Evolutionary conservation across 2,797 vertebrate species (phyloP).

Genomic region (Emydoidea blandingii): DNA sequence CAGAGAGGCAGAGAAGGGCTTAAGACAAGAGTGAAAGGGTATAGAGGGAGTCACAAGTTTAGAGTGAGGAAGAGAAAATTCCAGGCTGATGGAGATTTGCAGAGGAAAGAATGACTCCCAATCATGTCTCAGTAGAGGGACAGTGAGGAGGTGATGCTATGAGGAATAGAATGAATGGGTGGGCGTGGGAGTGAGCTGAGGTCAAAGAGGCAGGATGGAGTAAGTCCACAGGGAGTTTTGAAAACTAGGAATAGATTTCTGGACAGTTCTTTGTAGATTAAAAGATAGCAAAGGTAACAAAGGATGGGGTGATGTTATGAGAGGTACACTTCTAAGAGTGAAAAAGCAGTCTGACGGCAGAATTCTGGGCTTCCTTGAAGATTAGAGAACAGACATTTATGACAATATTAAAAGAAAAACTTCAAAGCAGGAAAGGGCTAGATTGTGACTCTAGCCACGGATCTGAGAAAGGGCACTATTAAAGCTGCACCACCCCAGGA

Average conservation of each 20-base stretch:
- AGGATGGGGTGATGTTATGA: not conserved
- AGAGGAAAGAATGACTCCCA: not conserved
- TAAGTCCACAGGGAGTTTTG: not conserved
- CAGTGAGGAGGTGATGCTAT: not conserved
- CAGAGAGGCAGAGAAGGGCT: not conserved
- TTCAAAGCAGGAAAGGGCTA: not conserved
- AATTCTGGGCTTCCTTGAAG: not conserved
- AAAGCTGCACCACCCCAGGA: rapidly evolving
- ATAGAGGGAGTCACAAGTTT: not conserved
- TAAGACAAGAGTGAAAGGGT: not conserved
- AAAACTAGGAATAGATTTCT: not conserved
- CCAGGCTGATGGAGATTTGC: not conserved
- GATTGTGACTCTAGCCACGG: not conserved
- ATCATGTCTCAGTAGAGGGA: rapidly evolving
- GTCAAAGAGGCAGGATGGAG: not conserved
- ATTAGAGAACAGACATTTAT: not conserved
- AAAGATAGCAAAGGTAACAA: not conserved
- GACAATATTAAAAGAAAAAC: not conserved
- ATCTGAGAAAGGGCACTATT: not conserved
- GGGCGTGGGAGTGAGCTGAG: not conserved
- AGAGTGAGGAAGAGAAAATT: not conserved
- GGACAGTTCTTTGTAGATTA: not conserved
- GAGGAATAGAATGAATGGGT: not conserved
- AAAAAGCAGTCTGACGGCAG: not conserved
- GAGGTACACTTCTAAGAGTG: not conserved